Evolutionary conservation across 2,113 vertebrate species (phyloP).

Genomic region (Calcarius ornatus): DNA sequence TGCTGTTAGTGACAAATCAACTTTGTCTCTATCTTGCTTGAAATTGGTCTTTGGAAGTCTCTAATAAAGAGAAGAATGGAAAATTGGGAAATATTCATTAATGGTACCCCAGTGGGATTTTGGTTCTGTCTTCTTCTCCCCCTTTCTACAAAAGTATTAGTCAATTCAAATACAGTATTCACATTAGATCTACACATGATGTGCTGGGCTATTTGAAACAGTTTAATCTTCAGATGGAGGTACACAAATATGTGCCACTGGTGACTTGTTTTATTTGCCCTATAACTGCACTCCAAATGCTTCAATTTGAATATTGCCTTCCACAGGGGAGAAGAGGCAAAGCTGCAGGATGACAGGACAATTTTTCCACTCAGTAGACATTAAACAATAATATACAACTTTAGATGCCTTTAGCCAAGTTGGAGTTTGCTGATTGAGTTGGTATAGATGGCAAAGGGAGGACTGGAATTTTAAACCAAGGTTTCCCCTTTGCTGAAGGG

Average conservation of each 20-base stretch:
- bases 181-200: background rate
- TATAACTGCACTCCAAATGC: background rate
- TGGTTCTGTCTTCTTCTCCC: background rate
- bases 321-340: background rate
- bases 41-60: background rate
- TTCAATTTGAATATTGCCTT: background rate
- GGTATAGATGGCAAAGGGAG: background rate
- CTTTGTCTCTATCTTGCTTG: background rate
- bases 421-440: background rate
- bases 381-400: background rate
- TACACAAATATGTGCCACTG: background rate
- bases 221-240: background rate
- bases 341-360: background rate
- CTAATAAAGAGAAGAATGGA: background rate
- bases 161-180: background rate
- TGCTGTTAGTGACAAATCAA: background rate
- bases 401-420: background rate
- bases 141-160: background rate
- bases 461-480: background rate
- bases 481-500: background rate
- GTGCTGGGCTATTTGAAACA: background rate
- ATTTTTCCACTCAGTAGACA: background rate
- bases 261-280: background rate
- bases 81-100: background rate
- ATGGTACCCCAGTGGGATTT: background rate